Evolutionary conservation across 2,888 invertebrate genomes (phyloP).

Genomic region (Andricus curvator): DNA sequence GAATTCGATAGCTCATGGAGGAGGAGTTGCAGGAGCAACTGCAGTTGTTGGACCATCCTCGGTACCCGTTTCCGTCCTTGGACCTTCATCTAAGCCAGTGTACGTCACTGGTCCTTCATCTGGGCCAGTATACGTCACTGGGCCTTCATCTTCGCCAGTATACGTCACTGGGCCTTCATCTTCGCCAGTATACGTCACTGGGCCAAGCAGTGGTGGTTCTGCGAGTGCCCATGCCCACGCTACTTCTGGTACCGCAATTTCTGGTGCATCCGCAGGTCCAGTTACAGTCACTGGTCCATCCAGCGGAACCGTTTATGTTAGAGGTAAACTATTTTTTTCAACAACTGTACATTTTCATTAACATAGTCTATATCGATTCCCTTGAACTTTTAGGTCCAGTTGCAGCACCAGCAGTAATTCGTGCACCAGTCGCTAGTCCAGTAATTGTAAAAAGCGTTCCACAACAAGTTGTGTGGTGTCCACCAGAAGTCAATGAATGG

Average conservation of each 20-base stretch:
- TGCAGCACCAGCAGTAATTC: slow-evolving; percentile 26
- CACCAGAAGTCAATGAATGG: slow-evolving; percentile 51
- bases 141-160: slow-evolving; percentile 41
- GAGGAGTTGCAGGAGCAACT: slow-evolving; percentile 51
- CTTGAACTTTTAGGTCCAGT: background rate
- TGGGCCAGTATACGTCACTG: slow-evolving; percentile 50
- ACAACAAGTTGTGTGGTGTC: slow-evolving; percentile 50
- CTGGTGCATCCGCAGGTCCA: slow-evolving; percentile 48
- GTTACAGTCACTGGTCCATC: slow-evolving; percentile 11
- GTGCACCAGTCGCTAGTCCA: slow-evolving; percentile 54
- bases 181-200: slow-evolving; percentile 54
- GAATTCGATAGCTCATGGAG: slow-evolving; percentile 39
- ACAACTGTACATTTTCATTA: background rate
- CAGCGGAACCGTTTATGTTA: slow-evolving; percentile 44
- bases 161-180: slow-evolving; percentile 55
- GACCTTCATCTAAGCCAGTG: slow-evolving; percentile 53
- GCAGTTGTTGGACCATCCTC: slow-evolving; percentile 53
- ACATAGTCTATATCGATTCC: background rate
- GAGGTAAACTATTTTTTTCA: slow-evolving; percentile 43
- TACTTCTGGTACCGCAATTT: slow-evolving; percentile 47
- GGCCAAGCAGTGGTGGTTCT: slow-evolving; percentile 48
- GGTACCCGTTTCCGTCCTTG: slow-evolving; percentile 47
- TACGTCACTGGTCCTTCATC: slow-evolving; percentile 56
- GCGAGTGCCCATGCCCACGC: slow-evolving; percentile 54
- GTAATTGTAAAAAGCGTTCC: slow-evolving; percentile 48